These are phyloP conservation scores for Aurelia aurita DNA, from an alignment of 30 jellyfish, hydroid and myxozoan species.

Conservation along the genomic window DNA sequence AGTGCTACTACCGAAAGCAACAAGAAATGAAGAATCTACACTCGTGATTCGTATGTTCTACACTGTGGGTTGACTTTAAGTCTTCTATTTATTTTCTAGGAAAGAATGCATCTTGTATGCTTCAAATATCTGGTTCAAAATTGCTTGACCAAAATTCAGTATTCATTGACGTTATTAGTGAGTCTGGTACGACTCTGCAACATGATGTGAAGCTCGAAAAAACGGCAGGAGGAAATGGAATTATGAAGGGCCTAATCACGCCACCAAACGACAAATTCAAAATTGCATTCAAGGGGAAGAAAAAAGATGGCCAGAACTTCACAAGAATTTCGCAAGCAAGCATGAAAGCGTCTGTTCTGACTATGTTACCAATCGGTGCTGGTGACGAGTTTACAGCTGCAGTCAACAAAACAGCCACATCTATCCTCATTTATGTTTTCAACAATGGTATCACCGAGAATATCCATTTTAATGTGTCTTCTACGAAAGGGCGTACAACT, in stretches of 20 bases:
- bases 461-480: background rate
- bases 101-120: constrained; percentile 32
- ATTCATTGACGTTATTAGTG: constrained; percentile 24
- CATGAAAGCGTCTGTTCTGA: constrained; percentile 29
- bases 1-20: too few species aligned
- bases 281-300: constrained; percentile 29
- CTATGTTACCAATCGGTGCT: constrained; percentile 36
- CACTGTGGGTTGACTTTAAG: too few species aligned
- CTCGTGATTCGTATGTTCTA: too few species aligned
- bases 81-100: constrained; percentile 7
- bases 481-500: constrained; percentile 10
- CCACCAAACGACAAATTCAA: constrained; percentile 47
- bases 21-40: too few species aligned
- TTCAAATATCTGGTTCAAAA: constrained; percentile 49
- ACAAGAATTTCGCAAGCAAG: constrained; percentile 41
- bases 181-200: constrained; percentile 7
- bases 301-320: constrained; percentile 42
- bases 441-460: constrained; percentile 1
- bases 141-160: constrained; percentile 12
- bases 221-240: constrained; percentile 27
- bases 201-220: background rate
- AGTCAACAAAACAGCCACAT: constrained; percentile 30
- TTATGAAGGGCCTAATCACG: constrained; percentile 8
- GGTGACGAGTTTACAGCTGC: constrained; percentile 45
- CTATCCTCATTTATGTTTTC: constrained; percentile 20